Conservation (phyloP, 92 coral and sea anemone genomes). For the Phenganax stokvisi region DNA sequence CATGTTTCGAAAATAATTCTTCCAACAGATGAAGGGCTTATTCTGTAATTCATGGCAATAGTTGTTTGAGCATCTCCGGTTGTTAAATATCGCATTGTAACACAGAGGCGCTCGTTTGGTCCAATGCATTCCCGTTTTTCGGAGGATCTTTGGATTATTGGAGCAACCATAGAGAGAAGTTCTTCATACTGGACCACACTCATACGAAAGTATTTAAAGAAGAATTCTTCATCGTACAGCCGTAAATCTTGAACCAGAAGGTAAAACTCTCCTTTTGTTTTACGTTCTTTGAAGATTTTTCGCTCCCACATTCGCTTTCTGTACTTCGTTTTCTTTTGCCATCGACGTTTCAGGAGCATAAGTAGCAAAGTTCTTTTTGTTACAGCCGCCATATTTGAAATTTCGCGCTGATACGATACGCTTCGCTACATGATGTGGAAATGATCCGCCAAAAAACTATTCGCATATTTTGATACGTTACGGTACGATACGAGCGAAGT, state of each 20-base stretch:
- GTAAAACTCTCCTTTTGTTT: slow-evolving; percentile 18
- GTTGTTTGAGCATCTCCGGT: not conserved
- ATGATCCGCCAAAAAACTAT: too few species aligned
- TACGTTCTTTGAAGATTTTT: slow-evolving; percentile 18
- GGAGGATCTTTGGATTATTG: not conserved
- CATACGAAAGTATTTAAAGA: slow-evolving; percentile 23
- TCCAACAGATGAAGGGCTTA: slow-evolving; percentile 11
- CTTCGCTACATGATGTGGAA: too few species aligned
- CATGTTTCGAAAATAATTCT: slow-evolving; percentile 36
- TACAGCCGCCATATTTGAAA: not conserved
- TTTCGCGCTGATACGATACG: too few species aligned
- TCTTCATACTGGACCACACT: not conserved
- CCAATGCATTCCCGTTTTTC: slow-evolving; percentile 23
- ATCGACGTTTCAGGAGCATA: slow-evolving; percentile 1
- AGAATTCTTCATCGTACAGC: slow-evolving; percentile 13
- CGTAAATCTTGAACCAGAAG: slow-evolving; percentile 35
- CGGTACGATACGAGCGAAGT: not conserved
- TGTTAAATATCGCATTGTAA: slow-evolving; percentile 12
- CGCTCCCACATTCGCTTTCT: slow-evolving; percentile 37
- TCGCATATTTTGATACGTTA: too few species aligned
- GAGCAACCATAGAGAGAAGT: too few species aligned
- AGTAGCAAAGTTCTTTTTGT: not conserved
- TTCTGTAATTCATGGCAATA: slow-evolving; percentile 27
- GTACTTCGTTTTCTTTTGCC: not conserved
- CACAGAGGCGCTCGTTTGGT: slow-evolving; percentile 24